Evolutionary conservation across 2,888 invertebrate species (phyloP).

Genomic region (Pyrgus malvae): DNA sequence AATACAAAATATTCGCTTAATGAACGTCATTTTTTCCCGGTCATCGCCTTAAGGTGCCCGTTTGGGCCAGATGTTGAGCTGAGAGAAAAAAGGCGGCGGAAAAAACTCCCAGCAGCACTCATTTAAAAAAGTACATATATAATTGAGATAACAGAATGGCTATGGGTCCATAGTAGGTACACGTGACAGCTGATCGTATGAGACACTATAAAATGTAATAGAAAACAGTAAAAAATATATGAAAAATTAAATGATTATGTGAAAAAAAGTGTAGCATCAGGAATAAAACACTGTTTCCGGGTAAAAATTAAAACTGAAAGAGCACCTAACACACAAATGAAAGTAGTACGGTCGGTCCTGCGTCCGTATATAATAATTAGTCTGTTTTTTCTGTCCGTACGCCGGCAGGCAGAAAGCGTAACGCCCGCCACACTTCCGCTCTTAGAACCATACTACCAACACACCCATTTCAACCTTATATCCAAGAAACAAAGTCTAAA

Average conservation of each 20-base stretch:
- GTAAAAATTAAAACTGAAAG: constrained; percentile 39
- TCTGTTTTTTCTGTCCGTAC: constrained; percentile 50
- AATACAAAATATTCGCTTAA: no score
- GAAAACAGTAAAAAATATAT: not conserved
- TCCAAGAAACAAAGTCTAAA: constrained; percentile 19
- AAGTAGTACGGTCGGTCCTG: constrained; percentile 49
- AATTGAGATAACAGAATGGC: no score
- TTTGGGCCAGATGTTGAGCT: no score
- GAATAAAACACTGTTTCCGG: constrained; percentile 34
- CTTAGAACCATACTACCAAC: constrained; percentile 8
- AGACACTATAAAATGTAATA: no score
- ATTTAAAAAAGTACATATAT: no score
- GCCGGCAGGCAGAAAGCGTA: constrained; percentile 64
- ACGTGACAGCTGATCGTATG: no score
- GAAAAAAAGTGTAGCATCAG: constrained; percentile 12
- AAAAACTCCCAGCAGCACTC: no score
- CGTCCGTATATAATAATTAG: constrained; percentile 52
- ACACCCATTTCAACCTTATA: constrained; percentile 23
- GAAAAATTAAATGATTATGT: not conserved
- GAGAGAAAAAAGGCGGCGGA: no score
- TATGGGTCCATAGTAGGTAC: no score
- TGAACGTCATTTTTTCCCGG: no score
- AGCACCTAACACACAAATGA: constrained; percentile 44
- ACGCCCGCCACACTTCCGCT: constrained; percentile 50
- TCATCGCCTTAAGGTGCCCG: no score